Conservation (phyloP, 1,140 invertebrate species). For the Dinothrombium tinctorium region DNA sequence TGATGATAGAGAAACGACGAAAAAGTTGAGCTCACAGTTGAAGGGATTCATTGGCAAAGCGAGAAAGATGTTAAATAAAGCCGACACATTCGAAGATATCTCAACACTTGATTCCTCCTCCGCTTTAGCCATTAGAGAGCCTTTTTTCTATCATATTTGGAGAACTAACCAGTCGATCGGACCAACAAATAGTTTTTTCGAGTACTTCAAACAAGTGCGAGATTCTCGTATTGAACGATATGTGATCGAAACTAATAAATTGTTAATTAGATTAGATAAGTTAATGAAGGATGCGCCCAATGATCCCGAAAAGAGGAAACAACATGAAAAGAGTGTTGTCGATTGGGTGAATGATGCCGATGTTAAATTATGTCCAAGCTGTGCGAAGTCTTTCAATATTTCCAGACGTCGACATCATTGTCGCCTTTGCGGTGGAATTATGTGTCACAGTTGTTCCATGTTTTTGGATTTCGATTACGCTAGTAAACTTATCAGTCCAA, state of each 20-base stretch:
- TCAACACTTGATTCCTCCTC: slow-evolving; percentile 43
- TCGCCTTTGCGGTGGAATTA: slow-evolving; percentile 74
- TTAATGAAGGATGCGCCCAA: slow-evolving; percentile 50
- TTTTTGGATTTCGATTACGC: slow-evolving; percentile 61
- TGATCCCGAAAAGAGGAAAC: slow-evolving; percentile 3
- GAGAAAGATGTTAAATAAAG: slow-evolving; percentile 34
- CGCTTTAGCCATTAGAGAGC: background rate
- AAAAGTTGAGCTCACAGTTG: slow-evolving; percentile 63
- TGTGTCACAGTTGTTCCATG: slow-evolving; percentile 77
- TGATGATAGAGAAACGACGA: slow-evolving; percentile 71
- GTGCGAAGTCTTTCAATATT: slow-evolving; percentile 63
- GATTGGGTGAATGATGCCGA: slow-evolving; percentile 75
- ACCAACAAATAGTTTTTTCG: slow-evolving; percentile 35
- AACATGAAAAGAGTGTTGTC: slow-evolving; percentile 50
- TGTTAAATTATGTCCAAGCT: slow-evolving; percentile 69
- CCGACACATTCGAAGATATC: slow-evolving; percentile 17
- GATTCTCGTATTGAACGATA: slow-evolving; percentile 52
- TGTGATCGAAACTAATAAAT: slow-evolving; percentile 80
- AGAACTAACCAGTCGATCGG: slow-evolving; percentile 21
- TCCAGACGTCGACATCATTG: slow-evolving; percentile 83
- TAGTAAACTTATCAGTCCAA: slow-evolving; percentile 33
- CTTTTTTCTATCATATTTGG: slow-evolving; percentile 2
- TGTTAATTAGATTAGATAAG: slow-evolving; percentile 78
- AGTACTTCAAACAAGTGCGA: slow-evolving; percentile 46
- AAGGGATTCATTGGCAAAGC: slow-evolving; percentile 75